Evolutionary conservation across 2,113 vertebrate genomes (phyloP).

Genomic region (western clawed frog (Xenopus tropicalis)): DNA sequence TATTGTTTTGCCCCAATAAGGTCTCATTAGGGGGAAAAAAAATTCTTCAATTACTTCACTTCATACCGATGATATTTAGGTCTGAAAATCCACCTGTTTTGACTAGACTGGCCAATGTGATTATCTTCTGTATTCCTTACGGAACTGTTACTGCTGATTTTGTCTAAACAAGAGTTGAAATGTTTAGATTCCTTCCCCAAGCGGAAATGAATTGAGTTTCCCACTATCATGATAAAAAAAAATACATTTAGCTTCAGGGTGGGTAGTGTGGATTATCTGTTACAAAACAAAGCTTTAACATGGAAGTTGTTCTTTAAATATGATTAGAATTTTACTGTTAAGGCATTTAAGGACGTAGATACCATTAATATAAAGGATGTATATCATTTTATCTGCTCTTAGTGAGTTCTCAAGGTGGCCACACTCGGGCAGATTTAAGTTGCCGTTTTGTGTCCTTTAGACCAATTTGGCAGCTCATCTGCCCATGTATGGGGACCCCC

Average conservation of each 20-base stretch:
- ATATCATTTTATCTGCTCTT: too few relatives aligned
- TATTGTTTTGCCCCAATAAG: constrained; percentile 3
- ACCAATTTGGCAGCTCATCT: too few relatives aligned
- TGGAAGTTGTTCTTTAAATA: too few relatives aligned
- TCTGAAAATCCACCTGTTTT: constrained; percentile 52
- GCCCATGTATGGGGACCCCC: too few relatives aligned
- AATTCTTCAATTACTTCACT: constrained; percentile 44
- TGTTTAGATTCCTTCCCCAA: constrained; percentile 38
- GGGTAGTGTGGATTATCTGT: constrained; percentile 17
- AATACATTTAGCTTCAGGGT: constrained; percentile 32
- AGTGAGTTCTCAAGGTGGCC: too few relatives aligned
- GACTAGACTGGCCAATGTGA: constrained; percentile 45
- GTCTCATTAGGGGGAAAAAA: constrained; percentile 2
- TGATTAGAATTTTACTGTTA: too few relatives aligned
- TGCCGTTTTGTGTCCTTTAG: too few relatives aligned
- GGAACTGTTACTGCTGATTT: constrained; percentile 44
- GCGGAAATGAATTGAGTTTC: not conserved
- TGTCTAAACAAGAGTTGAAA: constrained; percentile 47
- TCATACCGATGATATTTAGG: constrained; percentile 49
- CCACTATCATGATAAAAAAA: not conserved
- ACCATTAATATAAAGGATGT: too few relatives aligned
- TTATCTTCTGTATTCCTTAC: constrained; percentile 45
- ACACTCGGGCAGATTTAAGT: too few relatives aligned
- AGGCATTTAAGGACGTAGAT: too few relatives aligned
- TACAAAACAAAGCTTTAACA: too few relatives aligned